Conservation (phyloP, 2,888 invertebrate species). For the Leptinotarsa juncta region DNA sequence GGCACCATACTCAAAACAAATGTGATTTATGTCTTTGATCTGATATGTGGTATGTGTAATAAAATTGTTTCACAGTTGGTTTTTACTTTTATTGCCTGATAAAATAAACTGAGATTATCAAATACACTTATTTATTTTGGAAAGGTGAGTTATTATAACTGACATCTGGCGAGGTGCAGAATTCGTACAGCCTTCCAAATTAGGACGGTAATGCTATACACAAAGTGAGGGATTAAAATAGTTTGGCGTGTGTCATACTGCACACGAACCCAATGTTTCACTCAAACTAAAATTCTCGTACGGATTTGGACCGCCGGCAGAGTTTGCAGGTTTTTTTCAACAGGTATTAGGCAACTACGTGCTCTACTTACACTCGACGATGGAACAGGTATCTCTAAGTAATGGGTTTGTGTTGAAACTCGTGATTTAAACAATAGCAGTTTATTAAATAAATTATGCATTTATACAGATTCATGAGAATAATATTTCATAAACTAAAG, state of each 20-base stretch:
- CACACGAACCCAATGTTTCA: constrained; percentile 66
- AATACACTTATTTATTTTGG: constrained; percentile 17
- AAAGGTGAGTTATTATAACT: constrained; percentile 32
- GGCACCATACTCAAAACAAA: constrained; percentile 21
- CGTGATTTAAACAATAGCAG: constrained; percentile 58
- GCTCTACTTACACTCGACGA: constrained; percentile 11
- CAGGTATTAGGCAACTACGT: constrained; percentile 5
- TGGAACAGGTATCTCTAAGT: constrained; percentile 4
- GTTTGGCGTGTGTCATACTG: constrained; percentile 67
- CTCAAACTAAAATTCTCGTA: constrained; percentile 44
- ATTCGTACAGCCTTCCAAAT: constrained; percentile 66
- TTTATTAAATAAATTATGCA: constrained; percentile 62
- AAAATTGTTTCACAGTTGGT: constrained; percentile 19
- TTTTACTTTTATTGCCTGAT: constrained; percentile 30
- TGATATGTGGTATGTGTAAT: constrained; percentile 6
- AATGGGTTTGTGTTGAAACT: constrained; percentile 53
- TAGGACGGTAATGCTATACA: constrained; percentile 72
- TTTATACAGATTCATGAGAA: constrained; percentile 59
- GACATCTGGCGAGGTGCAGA: constrained; percentile 56
- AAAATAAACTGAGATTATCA: constrained; percentile 24
- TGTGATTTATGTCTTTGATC: constrained; percentile 16
- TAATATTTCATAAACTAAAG: constrained; percentile 56
- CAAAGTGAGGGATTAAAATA: constrained; percentile 70
- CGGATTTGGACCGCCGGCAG: constrained; percentile 46
- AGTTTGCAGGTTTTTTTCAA: constrained; percentile 23